Evolutionary conservation across 2,888 invertebrate genomes (phyloP).

Genomic region (Dascillus cervinus): DNA sequence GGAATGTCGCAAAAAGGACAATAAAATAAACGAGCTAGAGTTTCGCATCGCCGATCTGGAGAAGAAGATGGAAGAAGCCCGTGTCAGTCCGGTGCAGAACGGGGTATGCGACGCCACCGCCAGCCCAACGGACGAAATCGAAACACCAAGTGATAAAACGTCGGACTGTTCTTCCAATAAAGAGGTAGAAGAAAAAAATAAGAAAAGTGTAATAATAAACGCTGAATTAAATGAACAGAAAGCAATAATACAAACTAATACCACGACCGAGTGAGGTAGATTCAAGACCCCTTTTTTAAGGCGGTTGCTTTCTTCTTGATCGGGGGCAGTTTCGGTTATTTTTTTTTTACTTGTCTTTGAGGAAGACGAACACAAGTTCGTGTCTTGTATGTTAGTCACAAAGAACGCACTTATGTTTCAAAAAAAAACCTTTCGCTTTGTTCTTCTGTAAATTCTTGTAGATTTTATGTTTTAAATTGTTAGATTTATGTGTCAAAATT

Average conservation of each 20-base stretch:
- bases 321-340: too few species aligned
- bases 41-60: constrained; percentile 27
- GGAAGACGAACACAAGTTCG: too few species aligned
- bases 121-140: constrained; percentile 9
- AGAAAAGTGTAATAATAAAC: constrained; percentile 16
- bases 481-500: constrained; percentile 31
- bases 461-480: constrained; percentile 16
- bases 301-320: constrained; percentile 9
- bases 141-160: too few species aligned
- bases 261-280: constrained; percentile 18
- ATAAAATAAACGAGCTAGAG: constrained; percentile 33
- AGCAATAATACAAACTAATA: constrained; percentile 20
- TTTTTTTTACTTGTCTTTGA: too few species aligned
- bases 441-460: constrained; percentile 18
- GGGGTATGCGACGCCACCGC: constrained; percentile 4
- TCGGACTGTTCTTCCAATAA: constrained; percentile 14
- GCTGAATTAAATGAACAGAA: constrained; percentile 15
- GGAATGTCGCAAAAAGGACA: constrained; percentile 33
- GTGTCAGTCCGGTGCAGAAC: background rate
- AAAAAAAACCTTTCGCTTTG: constrained; percentile 12
- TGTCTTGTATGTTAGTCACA: too few species aligned
- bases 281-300: constrained; percentile 9
- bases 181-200: constrained; percentile 7
- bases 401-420: constrained; percentile 12
- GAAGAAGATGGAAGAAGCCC: constrained; percentile 10